phyloP scores from a whole-genome alignment of 2,797 vertebrate genomes.

The Oreonectes daqikongensis region DNA sequence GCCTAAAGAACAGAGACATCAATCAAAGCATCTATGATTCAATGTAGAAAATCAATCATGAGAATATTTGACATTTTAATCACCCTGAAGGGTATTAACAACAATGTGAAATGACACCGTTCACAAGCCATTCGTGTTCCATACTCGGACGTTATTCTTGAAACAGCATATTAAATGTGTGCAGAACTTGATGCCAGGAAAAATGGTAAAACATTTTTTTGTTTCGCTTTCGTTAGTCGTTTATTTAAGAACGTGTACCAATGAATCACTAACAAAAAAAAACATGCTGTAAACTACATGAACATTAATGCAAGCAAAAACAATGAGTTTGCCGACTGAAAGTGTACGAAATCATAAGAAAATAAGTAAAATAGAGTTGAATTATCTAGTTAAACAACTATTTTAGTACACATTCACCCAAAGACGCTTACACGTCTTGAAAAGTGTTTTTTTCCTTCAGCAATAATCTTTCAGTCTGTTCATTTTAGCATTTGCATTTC shows the following conservation, averaged over 20 bases:
- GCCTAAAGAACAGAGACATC: constrained; percentile 13
- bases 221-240: no score
- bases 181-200: background rate
- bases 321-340: background rate
- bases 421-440: background rate
- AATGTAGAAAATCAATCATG: background rate
- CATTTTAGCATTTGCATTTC: constrained; percentile 35
- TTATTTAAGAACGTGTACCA: no score
- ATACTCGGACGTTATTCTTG: background rate
- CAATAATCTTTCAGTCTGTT: background rate
- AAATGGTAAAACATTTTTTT: no score
- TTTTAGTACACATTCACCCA: background rate
- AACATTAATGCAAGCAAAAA: background rate
- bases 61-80: background rate
- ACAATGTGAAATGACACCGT: background rate
- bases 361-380: background rate
- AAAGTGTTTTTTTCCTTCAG: background rate
- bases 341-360: background rate
- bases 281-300: background rate
- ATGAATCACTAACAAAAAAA: background rate
- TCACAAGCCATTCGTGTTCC: background rate
- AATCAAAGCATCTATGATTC: constrained; percentile 8
- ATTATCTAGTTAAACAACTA: constrained; percentile 25
- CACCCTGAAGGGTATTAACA: constrained; percentile 11
- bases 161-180: background rate